A percentile compares a stretch with the other conserved stretches of the same genome.
Evolutionary conservation across 2,113 vertebrate species (phyloP).

Genomic region (Mungos mungo): DNA sequence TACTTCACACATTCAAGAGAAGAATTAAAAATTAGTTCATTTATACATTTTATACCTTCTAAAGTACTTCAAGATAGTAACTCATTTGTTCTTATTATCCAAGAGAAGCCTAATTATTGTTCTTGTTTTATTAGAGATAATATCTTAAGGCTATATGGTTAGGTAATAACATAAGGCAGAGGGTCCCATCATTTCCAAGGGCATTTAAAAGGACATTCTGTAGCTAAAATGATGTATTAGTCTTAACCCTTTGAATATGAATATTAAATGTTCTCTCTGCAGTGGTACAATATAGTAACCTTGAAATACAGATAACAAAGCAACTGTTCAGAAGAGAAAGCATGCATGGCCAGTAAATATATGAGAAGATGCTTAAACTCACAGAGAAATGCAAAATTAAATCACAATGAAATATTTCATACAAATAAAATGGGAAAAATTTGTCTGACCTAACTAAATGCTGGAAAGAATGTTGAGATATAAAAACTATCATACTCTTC

Average conservation of each 20-base stretch:
- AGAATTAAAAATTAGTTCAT: slow-evolving; percentile 25
- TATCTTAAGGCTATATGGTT: background rate
- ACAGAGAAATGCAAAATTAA: background rate
- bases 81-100: background rate
- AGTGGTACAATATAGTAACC: background rate
- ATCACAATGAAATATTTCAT: background rate
- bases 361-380: background rate
- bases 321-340: background rate
- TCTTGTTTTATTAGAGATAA: slow-evolving; percentile 20
- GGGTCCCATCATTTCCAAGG: background rate
- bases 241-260: background rate
- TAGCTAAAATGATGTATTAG: background rate
- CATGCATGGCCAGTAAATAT: background rate
- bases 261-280: background rate
- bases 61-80: background rate
- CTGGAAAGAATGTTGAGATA: background rate
- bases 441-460: background rate
- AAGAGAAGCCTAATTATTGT: background rate
- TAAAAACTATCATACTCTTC: background rate
- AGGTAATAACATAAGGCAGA: background rate
- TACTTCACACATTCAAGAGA: background rate
- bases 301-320: background rate
- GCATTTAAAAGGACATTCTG: background rate
- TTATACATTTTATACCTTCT: background rate
- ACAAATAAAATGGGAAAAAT: background rate